Conservation (phyloP, 2,888 invertebrate genomes). For the Carpatolechia fugitivella region DNA sequence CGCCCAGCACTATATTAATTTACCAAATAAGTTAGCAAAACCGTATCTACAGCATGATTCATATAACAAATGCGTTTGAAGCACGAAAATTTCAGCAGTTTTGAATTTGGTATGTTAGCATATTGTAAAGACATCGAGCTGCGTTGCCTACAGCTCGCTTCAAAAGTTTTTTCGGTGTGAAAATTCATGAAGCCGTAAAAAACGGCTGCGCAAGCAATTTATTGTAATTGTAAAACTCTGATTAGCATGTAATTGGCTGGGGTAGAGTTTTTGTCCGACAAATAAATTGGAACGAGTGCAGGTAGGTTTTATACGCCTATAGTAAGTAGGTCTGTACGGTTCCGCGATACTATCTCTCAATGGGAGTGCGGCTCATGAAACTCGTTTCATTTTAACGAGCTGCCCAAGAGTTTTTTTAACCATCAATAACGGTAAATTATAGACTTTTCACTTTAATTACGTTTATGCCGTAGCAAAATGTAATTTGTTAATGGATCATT, state of each 20-base stretch:
- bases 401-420: slow-evolving; percentile 2
- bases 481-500: background rate
- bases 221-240: slow-evolving; percentile 53
- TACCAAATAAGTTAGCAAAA: slow-evolving; percentile 3
- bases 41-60: slow-evolving; percentile 4
- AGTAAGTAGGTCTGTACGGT: slow-evolving; percentile 4
- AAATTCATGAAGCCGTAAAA: slow-evolving; percentile 40
- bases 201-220: slow-evolving; percentile 32
- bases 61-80: slow-evolving; percentile 2
- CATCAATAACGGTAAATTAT: background rate
- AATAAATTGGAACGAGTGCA: slow-evolving; percentile 37
- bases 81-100: slow-evolving; percentile 3
- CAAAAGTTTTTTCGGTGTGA: slow-evolving; percentile 28
- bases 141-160: background rate
- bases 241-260: slow-evolving; percentile 66
- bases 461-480: background rate
- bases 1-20: background rate
- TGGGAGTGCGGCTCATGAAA: slow-evolving; percentile 3
- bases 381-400: slow-evolving; percentile 3
- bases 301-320: background rate
- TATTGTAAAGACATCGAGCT: slow-evolving; percentile 1
- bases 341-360: slow-evolving; percentile 10
- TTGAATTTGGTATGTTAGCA: background rate
- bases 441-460: background rate
- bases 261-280: slow-evolving; percentile 44